Evolutionary conservation across 1,140 invertebrate species (phyloP), one percentile per base, ranked within the genome.

Genomic region (Drosophila novamexicana): DNA sequence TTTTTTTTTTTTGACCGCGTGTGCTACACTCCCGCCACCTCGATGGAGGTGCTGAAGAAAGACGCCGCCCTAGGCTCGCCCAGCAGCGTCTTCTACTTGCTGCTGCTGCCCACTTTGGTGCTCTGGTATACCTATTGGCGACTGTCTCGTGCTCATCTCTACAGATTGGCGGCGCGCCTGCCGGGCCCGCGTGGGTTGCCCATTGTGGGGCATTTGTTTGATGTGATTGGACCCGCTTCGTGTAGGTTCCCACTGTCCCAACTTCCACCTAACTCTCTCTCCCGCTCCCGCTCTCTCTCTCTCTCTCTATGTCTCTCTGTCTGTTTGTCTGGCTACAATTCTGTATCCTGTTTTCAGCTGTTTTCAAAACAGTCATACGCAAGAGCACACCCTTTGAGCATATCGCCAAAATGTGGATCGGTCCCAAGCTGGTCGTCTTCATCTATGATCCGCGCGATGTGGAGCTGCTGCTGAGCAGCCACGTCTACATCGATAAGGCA

Each of bases 401-500:
- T 32, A 93, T 96, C 0, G 93, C 95, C 42, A 96, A 93, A 91
- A 63, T 96, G 9, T 96, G 96, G 96, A 94, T 96, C 63, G 96
- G 96, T 2, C 95, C 96, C 1, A 95, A 95, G 83, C 93, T 96
- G 29, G 45, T 96, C 3, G 93, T 96, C 7, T 96, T 96, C 92
- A 90, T 97, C 53, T 93, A 94, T 14, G 95, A 97, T 81, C 96
- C 96, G 18, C 93, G 94, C 18, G 96, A 97, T 77, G 95, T 96
- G 12, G 96, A 97, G 84, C 92, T 96, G 8, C 95, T 96, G 59
- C 93, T 96, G 1, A 95, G 95, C 79, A 96, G 95, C 77, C 94
- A 96, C 69, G 95, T 96, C 6, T 95, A 96, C 91, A 95, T 96
- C 50, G 95, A 96, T 91, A 96, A 96, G 92, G 95, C 95, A 7